These are phyloP conservation scores for Petaurus breviceps DNA, from an alignment of 2,113 vertebrate genomes.

Conservation along the genomic window DNA sequence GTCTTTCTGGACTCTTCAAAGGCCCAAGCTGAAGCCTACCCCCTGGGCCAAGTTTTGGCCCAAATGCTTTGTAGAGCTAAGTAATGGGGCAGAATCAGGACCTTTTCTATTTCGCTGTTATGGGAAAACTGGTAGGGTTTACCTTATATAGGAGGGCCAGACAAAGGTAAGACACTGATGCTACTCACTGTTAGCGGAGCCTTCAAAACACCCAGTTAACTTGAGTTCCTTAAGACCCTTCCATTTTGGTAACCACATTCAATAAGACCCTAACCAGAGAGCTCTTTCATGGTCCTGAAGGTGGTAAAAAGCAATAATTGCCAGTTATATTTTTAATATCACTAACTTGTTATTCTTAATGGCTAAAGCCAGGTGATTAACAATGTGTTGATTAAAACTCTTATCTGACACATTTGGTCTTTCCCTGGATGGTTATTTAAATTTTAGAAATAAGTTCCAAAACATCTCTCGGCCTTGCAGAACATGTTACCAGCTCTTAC, in stretches of 20 bases:
- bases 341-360: background rate
- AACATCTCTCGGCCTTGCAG: background rate
- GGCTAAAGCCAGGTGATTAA: conserved; percentile 33
- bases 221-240: conserved; percentile 9
- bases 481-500: conserved; percentile 12
- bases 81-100: background rate
- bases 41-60: conserved; percentile 40
- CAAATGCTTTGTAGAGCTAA: conserved; percentile 4
- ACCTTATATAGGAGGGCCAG: background rate
- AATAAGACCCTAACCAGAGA: conserved; percentile 23
- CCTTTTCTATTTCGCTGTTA: conserved; percentile 37
- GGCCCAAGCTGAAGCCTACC: conserved; percentile 57
- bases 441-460: conserved; percentile 41
- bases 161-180: conserved; percentile 43
- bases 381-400: background rate
- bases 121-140: background rate
- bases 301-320: conserved; percentile 41
- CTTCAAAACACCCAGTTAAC: conserved; percentile 41
- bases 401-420: conserved; percentile 55
- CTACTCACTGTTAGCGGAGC: background rate
- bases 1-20: conserved; percentile 76
- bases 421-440: conserved; percentile 51
- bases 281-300: conserved; percentile 38
- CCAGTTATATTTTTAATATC: background rate
- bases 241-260: conserved; percentile 33